These are phyloP conservation scores for Gopherus evgoodei DNA, from an alignment of 2,113 vertebrate species.

Conservation along the genomic window DNA sequence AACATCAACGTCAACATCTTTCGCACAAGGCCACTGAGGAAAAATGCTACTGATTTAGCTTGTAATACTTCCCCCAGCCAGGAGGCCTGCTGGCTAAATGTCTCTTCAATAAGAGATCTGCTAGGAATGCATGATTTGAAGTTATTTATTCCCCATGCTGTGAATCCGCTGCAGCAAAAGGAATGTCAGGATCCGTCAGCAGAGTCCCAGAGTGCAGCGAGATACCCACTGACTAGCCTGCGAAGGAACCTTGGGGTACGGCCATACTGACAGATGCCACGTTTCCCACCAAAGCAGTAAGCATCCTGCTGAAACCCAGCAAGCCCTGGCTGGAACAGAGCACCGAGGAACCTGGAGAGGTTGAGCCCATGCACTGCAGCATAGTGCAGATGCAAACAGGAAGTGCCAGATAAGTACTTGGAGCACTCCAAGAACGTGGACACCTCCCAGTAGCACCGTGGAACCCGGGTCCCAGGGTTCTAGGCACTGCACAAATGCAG, in stretches of 20 bases:
- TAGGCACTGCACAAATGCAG: neutral
- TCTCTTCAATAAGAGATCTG: neutral
- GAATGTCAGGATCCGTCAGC: neutral
- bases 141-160: neutral
- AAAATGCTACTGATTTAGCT: neutral
- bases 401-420: neutral
- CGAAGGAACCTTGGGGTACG: accelerated
- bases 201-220: neutral
- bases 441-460: neutral
- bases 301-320: neutral
- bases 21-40: accelerated
- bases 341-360: neutral
- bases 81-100: neutral
- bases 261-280: accelerated
- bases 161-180: accelerated
- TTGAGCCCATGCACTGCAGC: neutral
- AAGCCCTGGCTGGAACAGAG: accelerated
- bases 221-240: neutral
- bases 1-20: accelerated
- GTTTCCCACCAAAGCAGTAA: neutral
- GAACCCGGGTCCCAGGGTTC: accelerated
- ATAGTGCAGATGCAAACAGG: neutral
- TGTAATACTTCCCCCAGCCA: accelerated
- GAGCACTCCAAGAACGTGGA: accelerated
- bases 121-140: neutral